Conservation (phyloP, 2,797 vertebrate species). For the Martes flavigula region DNA sequence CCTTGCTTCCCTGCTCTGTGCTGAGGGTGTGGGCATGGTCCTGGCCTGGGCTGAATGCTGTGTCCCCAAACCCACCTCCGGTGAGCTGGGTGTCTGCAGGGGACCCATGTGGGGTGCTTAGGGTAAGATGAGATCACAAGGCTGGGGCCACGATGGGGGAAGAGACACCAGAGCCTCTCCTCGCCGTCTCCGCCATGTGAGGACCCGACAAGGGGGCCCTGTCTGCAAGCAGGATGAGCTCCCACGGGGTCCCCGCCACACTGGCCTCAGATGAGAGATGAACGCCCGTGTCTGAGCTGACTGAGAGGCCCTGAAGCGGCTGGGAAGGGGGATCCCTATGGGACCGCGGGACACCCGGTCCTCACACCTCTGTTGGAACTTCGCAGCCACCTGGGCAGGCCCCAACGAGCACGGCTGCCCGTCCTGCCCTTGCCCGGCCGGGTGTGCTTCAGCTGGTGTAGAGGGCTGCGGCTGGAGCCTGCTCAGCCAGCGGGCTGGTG, state of each 20-base stretch:
- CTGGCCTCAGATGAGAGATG: not conserved
- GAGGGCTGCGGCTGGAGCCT: not conserved
- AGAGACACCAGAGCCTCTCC: not conserved
- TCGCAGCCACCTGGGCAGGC: not conserved
- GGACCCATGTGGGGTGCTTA: not conserved
- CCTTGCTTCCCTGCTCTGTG: not conserved
- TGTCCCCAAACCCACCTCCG: not conserved
- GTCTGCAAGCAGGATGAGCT: not conserved
- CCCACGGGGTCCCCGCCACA: not conserved
- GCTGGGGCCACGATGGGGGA: no score
- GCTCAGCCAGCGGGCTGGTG: no score
- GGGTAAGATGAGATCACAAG: not conserved
- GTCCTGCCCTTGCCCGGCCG: not conserved
- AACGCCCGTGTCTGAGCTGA: not conserved
- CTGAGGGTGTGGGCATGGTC: not conserved
- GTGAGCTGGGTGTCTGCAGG: not conserved
- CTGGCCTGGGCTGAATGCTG: not conserved
- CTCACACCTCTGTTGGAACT: not conserved
- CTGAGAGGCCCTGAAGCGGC: not conserved
- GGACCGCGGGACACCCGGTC: no score
- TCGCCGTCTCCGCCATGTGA: no score
- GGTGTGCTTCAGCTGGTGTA: rapidly evolving
- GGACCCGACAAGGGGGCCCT: not conserved
- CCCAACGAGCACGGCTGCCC: rapidly evolving
- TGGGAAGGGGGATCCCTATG: not conserved